Evolutionary conservation across 2,797 vertebrate genomes (phyloP).

Genomic region (Liasis olivaceus): DNA sequence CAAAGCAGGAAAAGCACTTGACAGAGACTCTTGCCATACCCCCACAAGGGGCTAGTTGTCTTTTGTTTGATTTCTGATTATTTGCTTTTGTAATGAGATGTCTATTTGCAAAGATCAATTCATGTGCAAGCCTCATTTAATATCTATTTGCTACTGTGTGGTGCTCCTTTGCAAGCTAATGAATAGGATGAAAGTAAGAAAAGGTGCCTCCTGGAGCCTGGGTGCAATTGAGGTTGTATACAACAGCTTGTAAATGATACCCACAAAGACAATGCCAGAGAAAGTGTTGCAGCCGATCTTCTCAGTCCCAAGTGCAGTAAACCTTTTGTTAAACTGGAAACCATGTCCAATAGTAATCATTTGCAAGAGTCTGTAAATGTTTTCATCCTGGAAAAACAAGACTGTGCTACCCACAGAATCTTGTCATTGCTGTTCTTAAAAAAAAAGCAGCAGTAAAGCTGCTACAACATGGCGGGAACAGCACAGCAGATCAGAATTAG

Average conservation of each 20-base stretch:
- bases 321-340: not conserved
- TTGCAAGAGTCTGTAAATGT: constrained; percentile 8
- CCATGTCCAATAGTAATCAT: not conserved
- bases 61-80: constrained; percentile 32
- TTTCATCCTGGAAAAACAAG: not conserved
- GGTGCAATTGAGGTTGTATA: constrained; percentile 9
- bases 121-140: constrained; percentile 22
- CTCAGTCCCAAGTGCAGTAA: not conserved
- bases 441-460: not conserved
- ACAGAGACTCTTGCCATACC: not conserved
- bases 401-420: not conserved
- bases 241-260: constrained; percentile 28
- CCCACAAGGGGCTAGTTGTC: not conserved
- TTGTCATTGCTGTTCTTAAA: not conserved
- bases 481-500: constrained; percentile 1
- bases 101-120: constrained; percentile 33
- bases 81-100: constrained; percentile 33
- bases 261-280: constrained; percentile 1
- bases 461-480: not conserved
- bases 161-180: constrained; percentile 24
- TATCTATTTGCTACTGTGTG: constrained; percentile 13
- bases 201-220: not conserved
- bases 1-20: not conserved
- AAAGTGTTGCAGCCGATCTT: constrained; percentile 3
- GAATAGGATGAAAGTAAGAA: constrained; percentile 2